Evolutionary conservation across 2,797 vertebrate species (phyloP).

Genomic region (Melanotaenia trifasciata): DNA sequence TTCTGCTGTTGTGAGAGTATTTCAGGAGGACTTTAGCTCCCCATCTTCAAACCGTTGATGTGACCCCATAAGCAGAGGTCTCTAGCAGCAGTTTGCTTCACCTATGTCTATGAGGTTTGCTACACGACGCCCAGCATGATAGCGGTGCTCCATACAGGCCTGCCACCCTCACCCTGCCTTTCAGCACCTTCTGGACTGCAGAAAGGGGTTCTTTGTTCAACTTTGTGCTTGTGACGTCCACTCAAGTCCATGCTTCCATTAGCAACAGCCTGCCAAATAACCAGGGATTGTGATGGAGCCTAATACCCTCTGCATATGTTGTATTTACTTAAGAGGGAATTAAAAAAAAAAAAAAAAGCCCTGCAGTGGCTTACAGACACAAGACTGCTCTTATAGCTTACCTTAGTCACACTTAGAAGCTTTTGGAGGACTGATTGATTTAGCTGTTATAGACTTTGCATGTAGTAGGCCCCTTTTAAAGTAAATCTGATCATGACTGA

Average conservation of each 20-base stretch:
- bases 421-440: slow-evolving; percentile 67
- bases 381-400: slow-evolving; percentile 73
- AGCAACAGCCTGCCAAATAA: slow-evolving; percentile 81
- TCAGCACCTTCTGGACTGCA: slow-evolving; percentile 85
- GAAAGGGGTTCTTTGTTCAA: slow-evolving; percentile 84
- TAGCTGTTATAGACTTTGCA: slow-evolving; percentile 4
- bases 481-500: not conserved
- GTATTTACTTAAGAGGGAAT: slow-evolving; percentile 81
- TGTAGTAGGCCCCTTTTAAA: not conserved
- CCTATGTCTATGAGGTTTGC: slow-evolving; percentile 68
- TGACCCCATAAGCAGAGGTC: slow-evolving; percentile 19
- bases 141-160: slow-evolving; percentile 69
- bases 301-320: slow-evolving; percentile 79
- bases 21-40: slow-evolving; percentile 6
- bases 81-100: slow-evolving; percentile 43
- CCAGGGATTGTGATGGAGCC: slow-evolving; percentile 81
- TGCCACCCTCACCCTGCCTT: slow-evolving; percentile 83
- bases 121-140: slow-evolving; percentile 72
- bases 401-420: slow-evolving; percentile 52
- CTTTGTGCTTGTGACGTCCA: slow-evolving; percentile 73
- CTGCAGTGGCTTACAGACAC: slow-evolving; percentile 69
- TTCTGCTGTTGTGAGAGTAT: not conserved
- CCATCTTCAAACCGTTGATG: slow-evolving; percentile 17
- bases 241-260: slow-evolving; percentile 77
- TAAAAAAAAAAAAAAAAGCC: slow-evolving; percentile 75